phyloP scores from a whole-genome alignment of 2,888 invertebrate species.

The Heterodera filipjevi region DNA sequence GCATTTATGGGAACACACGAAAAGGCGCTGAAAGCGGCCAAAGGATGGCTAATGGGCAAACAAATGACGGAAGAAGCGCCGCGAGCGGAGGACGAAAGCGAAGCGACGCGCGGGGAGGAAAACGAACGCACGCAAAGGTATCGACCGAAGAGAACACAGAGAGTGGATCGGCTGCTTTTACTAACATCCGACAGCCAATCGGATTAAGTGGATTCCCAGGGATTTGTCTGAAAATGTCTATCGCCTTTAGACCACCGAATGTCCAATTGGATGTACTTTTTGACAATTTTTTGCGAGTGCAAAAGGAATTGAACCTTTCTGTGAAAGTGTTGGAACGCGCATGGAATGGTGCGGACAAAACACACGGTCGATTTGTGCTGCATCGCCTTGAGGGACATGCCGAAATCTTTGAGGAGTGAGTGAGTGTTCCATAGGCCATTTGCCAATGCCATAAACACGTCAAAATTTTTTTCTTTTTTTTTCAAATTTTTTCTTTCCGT shows the following conservation, averaged over 20 bases:
- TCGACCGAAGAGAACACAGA: background rate
- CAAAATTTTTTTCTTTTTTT: background rate
- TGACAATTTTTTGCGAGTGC: slow-evolving; percentile 11
- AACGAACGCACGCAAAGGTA: background rate
- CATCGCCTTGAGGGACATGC: slow-evolving; percentile 17
- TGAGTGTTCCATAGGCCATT: background rate
- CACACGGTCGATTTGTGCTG: slow-evolving; percentile 12
- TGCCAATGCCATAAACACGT: background rate
- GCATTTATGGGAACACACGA: slow-evolving; percentile 16
- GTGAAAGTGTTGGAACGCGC: slow-evolving; percentile 14
- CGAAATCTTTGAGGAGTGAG: slow-evolving; percentile 26
- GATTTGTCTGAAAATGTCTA: background rate
- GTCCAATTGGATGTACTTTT: background rate
- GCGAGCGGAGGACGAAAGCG: background rate
- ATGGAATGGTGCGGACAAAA: slow-evolving; percentile 19
- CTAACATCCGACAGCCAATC: background rate
- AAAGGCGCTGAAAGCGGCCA: slow-evolving; percentile 11
- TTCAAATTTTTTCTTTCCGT: background rate
- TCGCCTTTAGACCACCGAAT: background rate
- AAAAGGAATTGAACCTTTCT: background rate
- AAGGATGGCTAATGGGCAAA: slow-evolving; percentile 20
- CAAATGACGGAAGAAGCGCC: slow-evolving; percentile 10
- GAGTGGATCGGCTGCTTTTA: too few relatives aligned
- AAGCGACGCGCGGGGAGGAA: background rate
- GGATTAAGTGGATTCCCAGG: background rate